A percentile compares a stretch with the other conserved stretches of the same genome.
Conservation (phyloP, 2,888 invertebrate genomes). For the Aelia acuminata region DNA sequence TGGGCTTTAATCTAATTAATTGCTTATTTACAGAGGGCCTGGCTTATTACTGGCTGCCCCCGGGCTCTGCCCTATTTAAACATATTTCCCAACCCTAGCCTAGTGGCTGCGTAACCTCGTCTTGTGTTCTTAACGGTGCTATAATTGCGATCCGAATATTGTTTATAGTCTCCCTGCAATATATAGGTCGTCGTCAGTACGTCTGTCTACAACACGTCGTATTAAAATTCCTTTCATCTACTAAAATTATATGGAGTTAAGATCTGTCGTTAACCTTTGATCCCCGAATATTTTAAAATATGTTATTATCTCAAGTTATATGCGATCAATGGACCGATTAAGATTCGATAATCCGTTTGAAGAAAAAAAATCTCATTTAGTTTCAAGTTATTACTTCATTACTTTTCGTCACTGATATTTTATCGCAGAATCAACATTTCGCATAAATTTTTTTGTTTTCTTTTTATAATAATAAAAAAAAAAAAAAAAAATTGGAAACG, state of each 20-base stretch:
- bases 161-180: neutral
- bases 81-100: slow-evolving; percentile 24
- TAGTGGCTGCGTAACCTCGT: neutral
- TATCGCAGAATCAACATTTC: too few relatives aligned
- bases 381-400: neutral
- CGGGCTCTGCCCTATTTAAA: slow-evolving; percentile 14
- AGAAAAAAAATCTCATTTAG: neutral
- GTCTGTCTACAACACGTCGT: neutral
- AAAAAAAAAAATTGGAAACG: too few relatives aligned
- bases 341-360: neutral
- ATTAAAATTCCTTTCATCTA: neutral
- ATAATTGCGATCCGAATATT: neutral
- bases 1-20: slow-evolving; percentile 37
- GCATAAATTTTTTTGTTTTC: too few relatives aligned
- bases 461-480: too few relatives aligned
- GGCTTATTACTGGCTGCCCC: neutral
- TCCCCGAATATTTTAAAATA: slow-evolving; percentile 3
- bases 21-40: neutral
- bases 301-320: neutral
- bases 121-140: neutral
- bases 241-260: neutral
- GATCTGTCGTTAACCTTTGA: neutral
- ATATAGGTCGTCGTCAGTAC: neutral
- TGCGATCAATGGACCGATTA: neutral
- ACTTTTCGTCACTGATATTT: too few relatives aligned